Evolutionary conservation across 2,113 vertebrate species (phyloP).

Genomic region (Anoplopoma fimbria): DNA sequence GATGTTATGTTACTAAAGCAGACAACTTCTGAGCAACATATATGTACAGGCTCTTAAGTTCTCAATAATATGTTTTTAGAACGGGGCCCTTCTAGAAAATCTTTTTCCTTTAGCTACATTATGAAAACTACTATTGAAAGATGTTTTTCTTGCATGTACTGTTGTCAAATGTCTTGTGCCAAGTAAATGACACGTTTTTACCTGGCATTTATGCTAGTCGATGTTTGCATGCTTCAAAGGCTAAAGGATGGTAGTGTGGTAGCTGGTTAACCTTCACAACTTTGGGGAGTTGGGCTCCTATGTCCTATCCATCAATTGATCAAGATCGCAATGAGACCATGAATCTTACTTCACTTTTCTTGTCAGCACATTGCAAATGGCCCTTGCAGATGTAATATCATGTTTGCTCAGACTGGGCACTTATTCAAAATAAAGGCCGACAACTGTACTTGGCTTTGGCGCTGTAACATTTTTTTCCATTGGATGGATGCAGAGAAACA

Average conservation of each 20-base stretch:
- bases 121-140: constrained; percentile 21
- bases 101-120: constrained; percentile 4
- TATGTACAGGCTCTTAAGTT: constrained; percentile 8
- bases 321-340: constrained; percentile 69
- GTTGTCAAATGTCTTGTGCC: constrained; percentile 45
- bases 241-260: constrained; percentile 53
- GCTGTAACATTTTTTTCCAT: background rate
- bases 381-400: constrained; percentile 48
- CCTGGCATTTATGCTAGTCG: constrained; percentile 6
- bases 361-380: constrained; percentile 69
- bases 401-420: constrained; percentile 49
- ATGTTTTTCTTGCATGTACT: constrained; percentile 44
- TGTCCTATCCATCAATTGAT: constrained; percentile 80
- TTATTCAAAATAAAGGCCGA: constrained; percentile 44
- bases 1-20: background rate
- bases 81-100: background rate
- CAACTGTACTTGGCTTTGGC: constrained; percentile 13
- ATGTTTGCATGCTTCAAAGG: constrained; percentile 38
- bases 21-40: background rate
- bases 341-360: constrained; percentile 76
- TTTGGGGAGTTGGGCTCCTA: constrained; percentile 60
- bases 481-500: background rate
- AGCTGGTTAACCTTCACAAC: constrained; percentile 77
- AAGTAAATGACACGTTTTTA: constrained; percentile 54
- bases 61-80: constrained; percentile 22